A percentile compares a stretch with the other conserved stretches of the same genome.
Conservation (phyloP, 2,888 invertebrate species). For the Drosophila limbata region DNA sequence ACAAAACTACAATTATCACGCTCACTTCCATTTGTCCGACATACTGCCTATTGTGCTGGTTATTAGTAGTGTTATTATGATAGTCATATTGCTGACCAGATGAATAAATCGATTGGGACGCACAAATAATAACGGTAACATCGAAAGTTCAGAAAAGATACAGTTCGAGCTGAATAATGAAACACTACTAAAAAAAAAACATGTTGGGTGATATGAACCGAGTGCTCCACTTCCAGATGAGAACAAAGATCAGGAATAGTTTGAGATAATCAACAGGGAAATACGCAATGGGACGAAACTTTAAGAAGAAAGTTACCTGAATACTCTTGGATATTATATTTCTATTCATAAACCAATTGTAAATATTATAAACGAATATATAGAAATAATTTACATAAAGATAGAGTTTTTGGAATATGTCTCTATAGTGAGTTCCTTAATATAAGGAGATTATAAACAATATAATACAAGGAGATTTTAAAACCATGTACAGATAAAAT, state of each 20-base stretch:
- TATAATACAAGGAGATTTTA: no score
- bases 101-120: conserved; percentile 42
- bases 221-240: conserved; percentile 39
- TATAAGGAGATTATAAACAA: no score
- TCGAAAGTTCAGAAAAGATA: conserved; percentile 43
- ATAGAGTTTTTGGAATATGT: no score
- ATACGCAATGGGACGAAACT: conserved; percentile 40
- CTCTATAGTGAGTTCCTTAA: no score
- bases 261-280: conserved; percentile 58
- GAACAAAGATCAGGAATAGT: conserved; percentile 20
- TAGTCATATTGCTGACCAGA: conserved; percentile 28
- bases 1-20: conserved; percentile 22
- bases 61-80: no score
- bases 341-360: no score
- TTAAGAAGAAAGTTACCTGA: conserved; percentile 6
- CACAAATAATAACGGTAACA: background rate
- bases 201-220: background rate
- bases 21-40: conserved; percentile 33
- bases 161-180: conserved; percentile 33
- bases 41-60: conserved; percentile 44
- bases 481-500: no score
- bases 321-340: no score
- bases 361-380: no score
- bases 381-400: no score
- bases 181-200: background rate